A percentile compares a stretch with the other conserved stretches of the same genome.
Evolutionary conservation across 2,888 invertebrate species (phyloP).

Genomic region (Cephus nigrinus): DNA sequence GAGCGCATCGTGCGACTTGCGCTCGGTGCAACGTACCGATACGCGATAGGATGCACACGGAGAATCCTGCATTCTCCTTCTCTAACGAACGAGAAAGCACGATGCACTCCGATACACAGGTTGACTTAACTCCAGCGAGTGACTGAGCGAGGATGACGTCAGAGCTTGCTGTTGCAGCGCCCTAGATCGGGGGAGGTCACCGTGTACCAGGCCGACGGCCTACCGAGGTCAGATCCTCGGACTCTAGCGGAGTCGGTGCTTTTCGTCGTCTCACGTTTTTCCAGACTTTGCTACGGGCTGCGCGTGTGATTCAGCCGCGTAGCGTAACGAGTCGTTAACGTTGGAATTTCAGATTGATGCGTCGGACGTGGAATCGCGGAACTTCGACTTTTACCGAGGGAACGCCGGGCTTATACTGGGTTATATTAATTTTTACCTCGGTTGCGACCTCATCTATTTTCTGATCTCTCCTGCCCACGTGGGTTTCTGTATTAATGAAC

Average conservation of each 20-base stretch:
- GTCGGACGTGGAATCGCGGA: background rate
- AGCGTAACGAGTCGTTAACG: background rate
- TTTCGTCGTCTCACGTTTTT: slow-evolving; percentile 13
- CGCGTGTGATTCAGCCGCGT: background rate
- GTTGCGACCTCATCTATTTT: background rate
- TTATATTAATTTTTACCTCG: background rate
- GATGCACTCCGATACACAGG: slow-evolving; percentile 47
- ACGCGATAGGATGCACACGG: background rate
- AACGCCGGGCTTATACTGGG: background rate
- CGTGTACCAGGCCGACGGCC: slow-evolving; percentile 65
- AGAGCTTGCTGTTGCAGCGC: slow-evolving; percentile 64
- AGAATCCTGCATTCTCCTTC: background rate
- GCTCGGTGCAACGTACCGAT: background rate
- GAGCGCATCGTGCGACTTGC: background rate
- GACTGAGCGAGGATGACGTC: slow-evolving; percentile 60
- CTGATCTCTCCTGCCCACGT: background rate
- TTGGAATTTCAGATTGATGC: background rate
- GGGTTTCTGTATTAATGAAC: background rate
- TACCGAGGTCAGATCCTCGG: slow-evolving; percentile 65
- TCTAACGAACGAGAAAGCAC: slow-evolving; percentile 30
- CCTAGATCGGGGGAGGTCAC: slow-evolving; percentile 67
- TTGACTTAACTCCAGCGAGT: slow-evolving; percentile 49
- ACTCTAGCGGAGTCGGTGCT: slow-evolving; percentile 38
- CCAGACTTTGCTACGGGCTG: background rate
- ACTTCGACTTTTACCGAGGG: too few relatives aligned